phyloP scores from a whole-genome alignment of 1,140 invertebrate genomes.

The Drosophila takahashii region DNA sequence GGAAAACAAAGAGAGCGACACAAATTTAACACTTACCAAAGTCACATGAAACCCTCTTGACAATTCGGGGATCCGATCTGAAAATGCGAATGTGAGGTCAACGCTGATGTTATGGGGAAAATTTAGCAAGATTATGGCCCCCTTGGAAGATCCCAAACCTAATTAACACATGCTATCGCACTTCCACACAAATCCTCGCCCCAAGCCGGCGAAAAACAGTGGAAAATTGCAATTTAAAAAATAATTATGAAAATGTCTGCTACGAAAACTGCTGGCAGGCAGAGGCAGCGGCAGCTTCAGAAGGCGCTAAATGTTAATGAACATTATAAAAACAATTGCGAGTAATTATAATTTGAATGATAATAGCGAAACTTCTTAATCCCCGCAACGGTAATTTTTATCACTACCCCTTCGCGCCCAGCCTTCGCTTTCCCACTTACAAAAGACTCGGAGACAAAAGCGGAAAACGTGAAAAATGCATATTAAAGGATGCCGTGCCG shows the following conservation, averaged over 20 bases:
- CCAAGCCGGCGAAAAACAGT: slow-evolving; percentile 20
- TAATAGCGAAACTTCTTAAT: slow-evolving; percentile 83
- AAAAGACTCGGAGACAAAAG: slow-evolving; percentile 51
- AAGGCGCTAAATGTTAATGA: slow-evolving; percentile 82
- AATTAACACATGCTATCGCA: slow-evolving; percentile 78
- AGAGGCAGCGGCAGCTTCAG: slow-evolving; percentile 63
- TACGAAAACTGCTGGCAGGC: slow-evolving; percentile 51
- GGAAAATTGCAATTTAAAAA: slow-evolving; percentile 81
- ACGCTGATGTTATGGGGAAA: slow-evolving; percentile 9
- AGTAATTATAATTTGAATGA: slow-evolving; percentile 83
- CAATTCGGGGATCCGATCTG: neutral
- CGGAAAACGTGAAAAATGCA: slow-evolving; percentile 66
- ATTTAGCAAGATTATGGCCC: slow-evolving; percentile 7
- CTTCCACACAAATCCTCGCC: slow-evolving; percentile 59
- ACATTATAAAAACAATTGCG: slow-evolving; percentile 82
- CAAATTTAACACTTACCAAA: slow-evolving; percentile 73
- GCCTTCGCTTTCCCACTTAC: slow-evolving; percentile 13
- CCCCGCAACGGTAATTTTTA: slow-evolving; percentile 80
- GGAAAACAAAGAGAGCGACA: slow-evolving; percentile 61
- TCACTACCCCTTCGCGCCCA: slow-evolving; percentile 16
- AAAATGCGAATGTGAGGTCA: slow-evolving; percentile 7
- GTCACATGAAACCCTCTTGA: slow-evolving; percentile 39
- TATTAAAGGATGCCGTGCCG: slow-evolving; percentile 61
- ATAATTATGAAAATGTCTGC: slow-evolving; percentile 80
- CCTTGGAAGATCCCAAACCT: slow-evolving; percentile 47